phyloP scores from a whole-genome alignment of 2,113 vertebrate genomes.

The Porphyrio hochstetteri region DNA sequence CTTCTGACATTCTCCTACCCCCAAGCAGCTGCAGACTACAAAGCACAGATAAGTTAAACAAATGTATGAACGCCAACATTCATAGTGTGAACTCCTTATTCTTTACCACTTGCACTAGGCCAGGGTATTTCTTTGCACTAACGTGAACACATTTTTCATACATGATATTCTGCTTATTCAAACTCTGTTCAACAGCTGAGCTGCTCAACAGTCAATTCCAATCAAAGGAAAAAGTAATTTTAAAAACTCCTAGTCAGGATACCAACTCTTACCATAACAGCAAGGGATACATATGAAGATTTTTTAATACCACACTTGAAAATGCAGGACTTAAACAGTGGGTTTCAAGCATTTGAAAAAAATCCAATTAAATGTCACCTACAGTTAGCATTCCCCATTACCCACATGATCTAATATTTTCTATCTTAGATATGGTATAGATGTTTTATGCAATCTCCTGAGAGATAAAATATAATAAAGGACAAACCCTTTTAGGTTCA shows the following conservation, averaged over 20 bases:
- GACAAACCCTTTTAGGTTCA: slow-evolving; percentile 92
- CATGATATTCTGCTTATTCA: background rate
- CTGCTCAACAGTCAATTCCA: background rate
- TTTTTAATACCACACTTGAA: background rate
- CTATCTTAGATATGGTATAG: background rate
- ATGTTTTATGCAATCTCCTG: background rate
- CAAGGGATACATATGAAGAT: background rate
- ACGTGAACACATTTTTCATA: background rate
- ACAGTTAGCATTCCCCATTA: background rate
- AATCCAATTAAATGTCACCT: background rate
- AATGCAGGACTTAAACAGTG: background rate
- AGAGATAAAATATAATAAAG: background rate
- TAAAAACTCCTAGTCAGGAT: background rate
- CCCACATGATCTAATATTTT: background rate
- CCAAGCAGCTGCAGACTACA: background rate
- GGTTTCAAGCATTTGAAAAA: background rate
- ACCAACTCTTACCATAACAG: background rate
- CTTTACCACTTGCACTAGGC: background rate
- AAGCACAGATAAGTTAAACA: background rate
- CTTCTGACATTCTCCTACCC: background rate
- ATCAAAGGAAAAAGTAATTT: background rate
- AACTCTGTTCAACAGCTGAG: background rate
- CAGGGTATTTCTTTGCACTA: background rate
- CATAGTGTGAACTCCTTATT: background rate
- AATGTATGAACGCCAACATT: background rate